phyloP scores from a whole-genome alignment of 2,113 vertebrate genomes.

The Ciconia maguari region DNA sequence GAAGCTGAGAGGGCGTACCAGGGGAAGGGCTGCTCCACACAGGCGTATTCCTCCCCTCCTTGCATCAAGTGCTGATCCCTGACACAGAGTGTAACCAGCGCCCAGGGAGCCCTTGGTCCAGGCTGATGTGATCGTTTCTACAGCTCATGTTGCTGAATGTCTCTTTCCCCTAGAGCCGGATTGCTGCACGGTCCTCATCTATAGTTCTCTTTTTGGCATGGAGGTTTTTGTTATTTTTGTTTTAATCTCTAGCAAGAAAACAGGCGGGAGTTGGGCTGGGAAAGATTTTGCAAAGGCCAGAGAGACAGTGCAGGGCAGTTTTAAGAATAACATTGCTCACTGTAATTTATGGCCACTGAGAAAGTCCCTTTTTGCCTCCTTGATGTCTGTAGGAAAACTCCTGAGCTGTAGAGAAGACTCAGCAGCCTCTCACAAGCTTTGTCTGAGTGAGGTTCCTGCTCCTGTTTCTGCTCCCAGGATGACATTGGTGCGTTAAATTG shows the following conservation, averaged over 20 bases:
- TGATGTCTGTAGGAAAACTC: background rate
- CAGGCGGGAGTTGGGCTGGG: background rate
- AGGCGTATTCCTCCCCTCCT: background rate
- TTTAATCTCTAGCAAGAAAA: background rate
- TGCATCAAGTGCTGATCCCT: background rate
- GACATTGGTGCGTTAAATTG: background rate
- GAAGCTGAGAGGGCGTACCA: background rate
- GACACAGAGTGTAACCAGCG: fast-evolving
- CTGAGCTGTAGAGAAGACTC: background rate
- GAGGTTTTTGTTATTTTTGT: background rate
- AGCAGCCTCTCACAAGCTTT: background rate
- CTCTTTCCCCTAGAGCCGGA: background rate
- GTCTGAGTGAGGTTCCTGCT: background rate
- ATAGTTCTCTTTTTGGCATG: background rate
- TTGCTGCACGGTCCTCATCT: background rate
- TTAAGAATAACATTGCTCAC: background rate
- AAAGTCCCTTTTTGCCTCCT: background rate
- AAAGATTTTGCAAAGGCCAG: background rate
- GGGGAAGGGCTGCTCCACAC: background rate
- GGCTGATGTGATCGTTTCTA: fast-evolving
- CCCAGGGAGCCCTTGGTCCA: background rate
- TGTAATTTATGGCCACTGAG: background rate
- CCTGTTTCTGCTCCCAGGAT: background rate
- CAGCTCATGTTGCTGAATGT: background rate
- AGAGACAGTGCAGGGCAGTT: background rate